These are phyloP conservation scores for Charaxes varanes DNA, from an alignment of 1,140 invertebrate genomes.

Conservation along the genomic window DNA sequence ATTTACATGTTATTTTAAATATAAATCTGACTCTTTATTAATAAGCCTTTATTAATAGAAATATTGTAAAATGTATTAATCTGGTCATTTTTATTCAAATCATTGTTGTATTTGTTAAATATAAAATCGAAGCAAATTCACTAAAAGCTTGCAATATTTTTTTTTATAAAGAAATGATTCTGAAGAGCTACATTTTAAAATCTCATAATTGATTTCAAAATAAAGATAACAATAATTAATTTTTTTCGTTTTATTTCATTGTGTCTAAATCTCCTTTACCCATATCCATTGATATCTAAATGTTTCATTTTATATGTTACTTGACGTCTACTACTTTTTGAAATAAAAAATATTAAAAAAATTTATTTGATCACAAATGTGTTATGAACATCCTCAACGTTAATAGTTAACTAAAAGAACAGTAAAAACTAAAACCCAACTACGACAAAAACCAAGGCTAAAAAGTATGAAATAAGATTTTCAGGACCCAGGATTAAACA, in stretches of 20 bases:
- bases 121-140: conserved; percentile 63
- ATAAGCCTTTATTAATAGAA: conserved; percentile 66
- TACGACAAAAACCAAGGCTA: too few species aligned
- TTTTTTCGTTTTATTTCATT: conserved; percentile 24
- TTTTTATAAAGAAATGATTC: conserved; percentile 64
- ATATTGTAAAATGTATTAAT: conserved; percentile 68
- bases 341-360: too few species aligned
- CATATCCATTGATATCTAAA: too few species aligned
- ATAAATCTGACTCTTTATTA: conserved; percentile 65
- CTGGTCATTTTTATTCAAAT: conserved; percentile 72
- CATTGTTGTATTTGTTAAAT: conserved; percentile 69
- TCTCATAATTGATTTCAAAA: conserved; percentile 72
- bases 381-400: too few species aligned
- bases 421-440: too few species aligned
- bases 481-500: too few species aligned
- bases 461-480: too few species aligned
- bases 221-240: conserved; percentile 64
- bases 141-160: conserved; percentile 67
- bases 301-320: too few species aligned
- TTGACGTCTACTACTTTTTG: too few species aligned
- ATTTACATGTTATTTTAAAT: conserved; percentile 66
- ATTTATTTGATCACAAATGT: too few species aligned
- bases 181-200: conserved; percentile 65
- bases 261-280: too few species aligned
- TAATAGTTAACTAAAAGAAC: too few species aligned